Evolutionary conservation across 1,140 invertebrate genomes (phyloP).

Genomic region (Drosophila ercepeae): DNA sequence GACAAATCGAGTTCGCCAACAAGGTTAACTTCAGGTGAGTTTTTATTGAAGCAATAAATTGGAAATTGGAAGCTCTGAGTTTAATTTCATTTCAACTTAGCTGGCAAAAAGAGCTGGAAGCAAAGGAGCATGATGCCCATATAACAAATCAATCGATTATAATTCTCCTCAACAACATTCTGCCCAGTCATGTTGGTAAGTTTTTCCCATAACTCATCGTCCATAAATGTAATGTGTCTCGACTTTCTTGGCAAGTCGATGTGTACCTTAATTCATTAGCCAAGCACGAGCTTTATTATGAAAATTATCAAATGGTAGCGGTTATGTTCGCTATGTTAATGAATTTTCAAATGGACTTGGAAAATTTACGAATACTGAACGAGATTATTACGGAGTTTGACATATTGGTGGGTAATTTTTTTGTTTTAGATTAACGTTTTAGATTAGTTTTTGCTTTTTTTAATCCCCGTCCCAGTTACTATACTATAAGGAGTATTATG

Average conservation of each 20-base stretch:
- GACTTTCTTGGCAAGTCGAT: constrained; percentile 87
- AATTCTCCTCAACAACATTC: constrained; percentile 92
- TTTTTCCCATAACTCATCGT: background rate
- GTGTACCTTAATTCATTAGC: constrained; percentile 89
- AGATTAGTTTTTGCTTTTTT: background rate
- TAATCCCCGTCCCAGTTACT: constrained; percentile 3
- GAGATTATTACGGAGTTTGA: constrained; percentile 96
- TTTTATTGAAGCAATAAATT: background rate
- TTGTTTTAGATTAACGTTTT: constrained; percentile 1
- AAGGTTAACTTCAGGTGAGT: constrained; percentile 88
- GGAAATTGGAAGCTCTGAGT: background rate
- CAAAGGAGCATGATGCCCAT: constrained; percentile 90
- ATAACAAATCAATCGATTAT: constrained; percentile 91
- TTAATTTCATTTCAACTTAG: constrained; percentile 77
- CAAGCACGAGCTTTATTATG: constrained; percentile 91
- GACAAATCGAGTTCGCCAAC: constrained; percentile 94
- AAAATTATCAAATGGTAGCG: constrained; percentile 91
- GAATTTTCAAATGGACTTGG: constrained; percentile 87
- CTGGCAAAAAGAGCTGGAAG: constrained; percentile 92
- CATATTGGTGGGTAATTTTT: constrained; percentile 74
- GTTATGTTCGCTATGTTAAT: constrained; percentile 96
- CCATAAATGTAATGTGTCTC: background rate
- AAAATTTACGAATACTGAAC: constrained; percentile 91
- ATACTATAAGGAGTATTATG: constrained; percentile 40
- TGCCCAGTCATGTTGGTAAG: constrained; percentile 93